Evolutionary conservation across 2,113 vertebrate species (phyloP).

Genomic region (Struthio camelus): DNA sequence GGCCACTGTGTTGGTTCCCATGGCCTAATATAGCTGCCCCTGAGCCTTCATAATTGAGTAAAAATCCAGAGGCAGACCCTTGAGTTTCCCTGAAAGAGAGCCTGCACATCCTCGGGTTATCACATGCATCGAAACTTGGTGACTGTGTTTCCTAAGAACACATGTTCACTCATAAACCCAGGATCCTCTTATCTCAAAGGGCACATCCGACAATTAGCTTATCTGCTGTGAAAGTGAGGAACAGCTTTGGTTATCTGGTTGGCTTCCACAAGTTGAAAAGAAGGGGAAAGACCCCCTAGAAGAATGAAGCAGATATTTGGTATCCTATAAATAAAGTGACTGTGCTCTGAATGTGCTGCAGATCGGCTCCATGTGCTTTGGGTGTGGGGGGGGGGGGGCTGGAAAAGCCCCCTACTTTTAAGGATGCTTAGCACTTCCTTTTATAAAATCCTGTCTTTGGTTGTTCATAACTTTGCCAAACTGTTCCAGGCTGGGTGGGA

Average conservation of each 20-base stretch:
- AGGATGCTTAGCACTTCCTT: neutral
- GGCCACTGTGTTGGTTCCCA: fast-evolving
- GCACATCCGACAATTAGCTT: constrained; percentile 75
- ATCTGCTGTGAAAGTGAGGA: constrained; percentile 69
- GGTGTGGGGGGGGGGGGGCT: neutral
- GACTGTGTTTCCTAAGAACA: constrained; percentile 32
- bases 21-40: neutral
- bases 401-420: neutral
- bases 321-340: neutral
- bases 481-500: neutral
- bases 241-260: constrained; percentile 60
- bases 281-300: neutral
- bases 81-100: neutral
- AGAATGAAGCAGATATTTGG: neutral
- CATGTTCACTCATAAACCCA: constrained; percentile 65
- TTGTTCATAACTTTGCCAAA: neutral
- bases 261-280: constrained; percentile 38
- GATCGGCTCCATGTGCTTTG: neutral
- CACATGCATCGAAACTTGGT: neutral
- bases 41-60: fast-evolving
- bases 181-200: constrained; percentile 71
- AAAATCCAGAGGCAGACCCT: neutral
- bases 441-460: neutral
- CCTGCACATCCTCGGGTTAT: neutral
- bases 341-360: fast-evolving